A percentile compares a stretch with the other conserved stretches of the same genome.
phyloP scores from a whole-genome alignment of 1,140 invertebrate genomes.

The Drosophila truncata region DNA sequence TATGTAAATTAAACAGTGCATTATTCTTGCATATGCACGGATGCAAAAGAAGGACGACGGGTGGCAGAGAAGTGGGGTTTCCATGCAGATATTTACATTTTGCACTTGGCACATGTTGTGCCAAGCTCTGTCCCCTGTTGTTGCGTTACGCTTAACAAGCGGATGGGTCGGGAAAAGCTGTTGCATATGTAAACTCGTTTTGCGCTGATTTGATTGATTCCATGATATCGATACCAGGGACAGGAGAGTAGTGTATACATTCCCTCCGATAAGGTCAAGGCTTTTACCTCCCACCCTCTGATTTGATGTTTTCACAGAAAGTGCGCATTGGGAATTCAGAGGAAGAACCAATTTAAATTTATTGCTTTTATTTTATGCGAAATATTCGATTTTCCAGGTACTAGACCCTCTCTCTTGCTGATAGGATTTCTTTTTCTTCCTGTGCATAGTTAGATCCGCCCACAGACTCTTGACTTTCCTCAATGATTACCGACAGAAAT shows the following conservation, averaged over 20 bases:
- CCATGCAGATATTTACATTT: constrained; percentile 40
- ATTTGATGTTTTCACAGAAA: not conserved
- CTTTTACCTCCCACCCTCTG: not conserved
- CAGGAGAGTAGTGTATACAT: constrained; percentile 12
- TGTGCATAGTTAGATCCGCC: constrained; percentile 12
- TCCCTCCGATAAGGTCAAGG: constrained; percentile 60
- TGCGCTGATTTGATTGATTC: constrained; percentile 72
- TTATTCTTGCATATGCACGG: constrained; percentile 54
- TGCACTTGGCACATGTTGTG: constrained; percentile 36
- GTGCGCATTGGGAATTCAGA: constrained; percentile 5
- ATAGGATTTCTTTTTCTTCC: not conserved
- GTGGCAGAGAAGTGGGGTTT: constrained; percentile 15
- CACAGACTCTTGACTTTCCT: constrained; percentile 24
- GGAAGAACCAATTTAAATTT: not conserved
- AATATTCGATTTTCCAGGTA: not conserved
- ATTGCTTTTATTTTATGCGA: constrained; percentile 2
- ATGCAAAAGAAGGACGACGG: not conserved
- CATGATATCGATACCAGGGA: constrained; percentile 41
- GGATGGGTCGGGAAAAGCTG: constrained; percentile 24
- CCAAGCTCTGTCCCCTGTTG: constrained; percentile 13
- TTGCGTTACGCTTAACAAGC: constrained; percentile 16
- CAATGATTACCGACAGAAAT: constrained; percentile 34
- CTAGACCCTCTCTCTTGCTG: not conserved
- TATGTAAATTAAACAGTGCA: constrained; percentile 77
- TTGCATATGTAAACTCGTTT: constrained; percentile 44